Evolutionary conservation across 2,888 invertebrate genomes (phyloP).

Genomic region (Xestia ashworthii): DNA sequence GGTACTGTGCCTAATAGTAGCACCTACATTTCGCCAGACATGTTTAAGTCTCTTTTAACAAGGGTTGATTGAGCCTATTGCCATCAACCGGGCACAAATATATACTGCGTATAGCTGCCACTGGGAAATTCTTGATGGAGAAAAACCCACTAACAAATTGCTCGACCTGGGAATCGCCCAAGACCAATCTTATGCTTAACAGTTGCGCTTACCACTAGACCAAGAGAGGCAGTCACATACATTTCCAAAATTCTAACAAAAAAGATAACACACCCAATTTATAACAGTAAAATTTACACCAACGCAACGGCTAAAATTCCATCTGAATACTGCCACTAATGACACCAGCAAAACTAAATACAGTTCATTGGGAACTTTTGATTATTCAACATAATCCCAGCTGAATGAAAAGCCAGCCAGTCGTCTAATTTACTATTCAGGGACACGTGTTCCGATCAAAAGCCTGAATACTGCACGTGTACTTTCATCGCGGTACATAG

Average conservation of each 20-base stretch:
- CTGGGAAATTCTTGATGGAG: no score
- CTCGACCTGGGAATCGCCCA: no score
- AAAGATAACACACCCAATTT: background rate
- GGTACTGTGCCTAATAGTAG: no score
- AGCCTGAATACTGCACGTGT: slow-evolving; percentile 58
- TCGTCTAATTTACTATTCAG: slow-evolving; percentile 66
- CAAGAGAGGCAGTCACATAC: no score
- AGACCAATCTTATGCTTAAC: no score
- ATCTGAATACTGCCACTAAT: slow-evolving; percentile 22
- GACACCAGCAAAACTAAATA: slow-evolving; percentile 33
- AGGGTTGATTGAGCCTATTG: no score
- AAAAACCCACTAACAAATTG: no score
- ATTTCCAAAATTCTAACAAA: background rate
- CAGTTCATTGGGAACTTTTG: slow-evolving; percentile 45
- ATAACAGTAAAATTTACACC: slow-evolving; percentile 4
- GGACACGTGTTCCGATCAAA: slow-evolving; percentile 65
- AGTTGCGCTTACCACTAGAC: no score
- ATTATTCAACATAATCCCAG: slow-evolving; percentile 49
- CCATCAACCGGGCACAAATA: no score
- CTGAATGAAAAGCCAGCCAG: slow-evolving; percentile 56
- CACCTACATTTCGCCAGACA: no score
- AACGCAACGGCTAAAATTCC: background rate
- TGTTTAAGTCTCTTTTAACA: no score
- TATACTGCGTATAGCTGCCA: no score
- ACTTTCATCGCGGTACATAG: slow-evolving; percentile 23